Base-by-base conservation (phyloP, 2,888 invertebrate genomes). In the Caenorhabditis becei region DNA sequence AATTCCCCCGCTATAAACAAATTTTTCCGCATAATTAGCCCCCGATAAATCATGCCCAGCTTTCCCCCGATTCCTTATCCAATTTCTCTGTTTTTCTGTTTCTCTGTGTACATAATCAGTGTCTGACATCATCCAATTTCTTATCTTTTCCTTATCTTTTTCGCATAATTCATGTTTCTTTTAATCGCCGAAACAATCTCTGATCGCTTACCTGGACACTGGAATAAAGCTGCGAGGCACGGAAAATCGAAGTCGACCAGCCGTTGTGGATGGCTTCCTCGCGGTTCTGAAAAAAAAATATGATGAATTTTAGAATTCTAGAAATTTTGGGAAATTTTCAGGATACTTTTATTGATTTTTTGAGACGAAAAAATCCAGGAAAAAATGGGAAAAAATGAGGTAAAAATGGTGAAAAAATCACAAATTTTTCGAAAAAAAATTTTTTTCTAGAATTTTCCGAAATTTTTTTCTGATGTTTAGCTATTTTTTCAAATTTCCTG, bases 191-290 rank as follows among this genome's bases (percentile, higher is more conserved):
- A 32, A 7, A 32, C 32, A 41, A 41, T 41, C 41, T 7, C 7
- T 41, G 41, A 41, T 47, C 67, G n/a, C n/a, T n/a, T 37, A 77
- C 77, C 69, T 77, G 78, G 26, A 79, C 78, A 72, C 78, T 79
- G n/a, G 78, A 51, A 61, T 66, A 79, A 8, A 79, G 16, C 24
- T 72, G 71, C 18, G 78, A 62, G 18, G 78, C 59, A 1, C 78
- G 71, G 54, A 62, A 79, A 3, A 79, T 59, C 5, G 78, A 79
- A 18, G 78, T 72, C 2, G 72, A 47, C 78, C 78, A 79, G 14
- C 5, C 1, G 26, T 71, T 18, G 16, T 44, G n/a, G 7, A 18
- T 23, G 14, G 28, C 8, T 2, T 44, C 32, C 14, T 41, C 41
- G 41, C 71, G 63, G 10, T 37, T 26, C 75, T 66, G 51, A 66